A percentile compares a stretch with the other conserved stretches of the same genome.
These are phyloP conservation scores for Cacoxenus indagator DNA, from an alignment of 2,888 invertebrate species.

Conservation along the genomic window DNA sequence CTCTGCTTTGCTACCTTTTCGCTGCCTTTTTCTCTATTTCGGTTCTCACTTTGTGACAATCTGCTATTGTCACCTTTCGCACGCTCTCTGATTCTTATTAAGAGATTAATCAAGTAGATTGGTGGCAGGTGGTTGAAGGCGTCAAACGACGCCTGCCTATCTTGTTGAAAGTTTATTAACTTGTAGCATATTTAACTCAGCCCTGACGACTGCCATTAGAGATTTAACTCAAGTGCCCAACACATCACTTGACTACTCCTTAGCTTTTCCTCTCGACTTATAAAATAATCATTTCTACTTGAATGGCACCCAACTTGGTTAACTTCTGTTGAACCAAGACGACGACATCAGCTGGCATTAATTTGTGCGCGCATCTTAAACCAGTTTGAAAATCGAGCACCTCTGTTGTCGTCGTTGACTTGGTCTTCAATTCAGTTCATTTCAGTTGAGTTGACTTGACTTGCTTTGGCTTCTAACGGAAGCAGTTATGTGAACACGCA, in stretches of 20 bases:
- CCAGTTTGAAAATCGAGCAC: neutral
- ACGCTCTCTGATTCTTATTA: neutral
- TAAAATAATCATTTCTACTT: slow-evolving; percentile 5
- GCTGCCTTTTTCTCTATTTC: neutral
- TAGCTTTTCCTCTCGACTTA: neutral
- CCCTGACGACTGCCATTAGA: too few species aligned
- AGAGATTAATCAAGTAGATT: slow-evolving; percentile 7
- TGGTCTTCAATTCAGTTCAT: neutral
- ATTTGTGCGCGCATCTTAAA: slow-evolving; percentile 18
- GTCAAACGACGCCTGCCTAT: too few species aligned
- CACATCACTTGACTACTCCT: neutral
- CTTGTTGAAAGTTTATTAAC: slow-evolving; percentile 15
- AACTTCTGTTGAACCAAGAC: slow-evolving; percentile 6
- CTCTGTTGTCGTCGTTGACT: neutral
- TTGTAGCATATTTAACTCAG: too few species aligned
- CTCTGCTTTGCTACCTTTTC: neutral
- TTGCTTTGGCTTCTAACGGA: slow-evolving; percentile 34
- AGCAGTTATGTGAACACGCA: slow-evolving; percentile 18
- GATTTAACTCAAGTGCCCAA: neutral
- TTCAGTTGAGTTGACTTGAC: slow-evolving; percentile 12
- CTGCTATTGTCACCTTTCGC: neutral
- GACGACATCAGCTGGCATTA: slow-evolving; percentile 36
- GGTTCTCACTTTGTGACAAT: neutral
- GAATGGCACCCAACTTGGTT: neutral
- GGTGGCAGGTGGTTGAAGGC: neutral